Evolutionary conservation across 1,140 invertebrate genomes (phyloP).

Genomic region (Drosophila kohkoa): DNA sequence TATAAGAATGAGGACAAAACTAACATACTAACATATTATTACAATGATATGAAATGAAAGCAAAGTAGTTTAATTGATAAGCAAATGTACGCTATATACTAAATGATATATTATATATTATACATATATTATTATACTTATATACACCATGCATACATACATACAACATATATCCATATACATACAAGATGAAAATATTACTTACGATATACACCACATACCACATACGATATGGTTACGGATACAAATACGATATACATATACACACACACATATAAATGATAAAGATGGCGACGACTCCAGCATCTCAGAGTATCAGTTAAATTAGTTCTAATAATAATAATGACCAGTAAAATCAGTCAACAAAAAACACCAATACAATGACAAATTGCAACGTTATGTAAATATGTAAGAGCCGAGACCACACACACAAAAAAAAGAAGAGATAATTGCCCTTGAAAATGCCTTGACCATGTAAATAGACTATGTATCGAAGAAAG

Average conservation of each 20-base stretch:
- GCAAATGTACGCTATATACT: constrained; percentile 52
- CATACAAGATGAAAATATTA: constrained; percentile 37
- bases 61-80: constrained; percentile 71
- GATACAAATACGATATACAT: background rate
- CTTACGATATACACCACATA: constrained; percentile 52
- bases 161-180: constrained; percentile 46
- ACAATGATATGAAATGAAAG: constrained; percentile 52
- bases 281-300: constrained; percentile 21
- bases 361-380: constrained; percentile 70
- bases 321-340: constrained; percentile 65
- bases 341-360: constrained; percentile 56
- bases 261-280: constrained; percentile 5
- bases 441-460: constrained; percentile 46
- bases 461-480: constrained; percentile 64
- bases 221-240: background rate
- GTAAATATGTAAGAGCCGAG: constrained; percentile 44
- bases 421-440: constrained; percentile 33
- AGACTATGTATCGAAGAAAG: constrained; percentile 32
- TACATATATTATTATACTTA: constrained; percentile 46
- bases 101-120: constrained; percentile 33
- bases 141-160: constrained; percentile 54
- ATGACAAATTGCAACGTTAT: constrained; percentile 48
- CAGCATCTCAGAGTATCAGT: constrained; percentile 46
- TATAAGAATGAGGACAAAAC: constrained; percentile 2
- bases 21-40: constrained; percentile 18